phyloP scores from a whole-genome alignment of 1,140 invertebrate species.

The Apis dorsata region DNA sequence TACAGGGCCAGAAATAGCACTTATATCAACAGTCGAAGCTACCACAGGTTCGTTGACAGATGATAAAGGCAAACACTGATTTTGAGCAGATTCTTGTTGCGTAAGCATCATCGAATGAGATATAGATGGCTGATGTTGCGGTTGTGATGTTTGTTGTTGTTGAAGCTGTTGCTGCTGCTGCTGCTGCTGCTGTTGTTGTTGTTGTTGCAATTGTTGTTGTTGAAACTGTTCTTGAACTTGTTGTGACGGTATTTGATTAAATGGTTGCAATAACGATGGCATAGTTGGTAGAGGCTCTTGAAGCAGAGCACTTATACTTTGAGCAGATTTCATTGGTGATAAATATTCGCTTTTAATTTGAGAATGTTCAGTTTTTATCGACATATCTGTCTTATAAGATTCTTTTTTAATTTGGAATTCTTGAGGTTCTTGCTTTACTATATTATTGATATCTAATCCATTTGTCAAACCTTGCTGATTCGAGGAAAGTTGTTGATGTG shows the following conservation, averaged over 20 bases:
- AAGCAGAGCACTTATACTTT: slow-evolving; percentile 75
- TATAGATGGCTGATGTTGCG: slow-evolving; percentile 33
- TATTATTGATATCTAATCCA: slow-evolving; percentile 55
- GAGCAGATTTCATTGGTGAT: slow-evolving; percentile 76
- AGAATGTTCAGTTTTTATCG: slow-evolving; percentile 31
- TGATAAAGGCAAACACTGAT: slow-evolving; percentile 27
- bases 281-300: slow-evolving; percentile 74
- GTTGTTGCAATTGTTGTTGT: slow-evolving; percentile 28
- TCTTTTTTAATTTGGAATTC: slow-evolving; percentile 51
- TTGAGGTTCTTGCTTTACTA: slow-evolving; percentile 45
- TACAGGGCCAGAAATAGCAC: slow-evolving; percentile 53
- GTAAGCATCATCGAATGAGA: slow-evolving; percentile 37
- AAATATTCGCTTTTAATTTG: slow-evolving; percentile 62
- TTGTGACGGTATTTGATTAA: slow-evolving; percentile 42
- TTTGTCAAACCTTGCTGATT: slow-evolving; percentile 57
- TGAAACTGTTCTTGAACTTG: slow-evolving; percentile 41
- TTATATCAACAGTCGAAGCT: slow-evolving; percentile 67
- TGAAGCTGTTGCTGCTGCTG: slow-evolving; percentile 34
- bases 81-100: slow-evolving; percentile 34
- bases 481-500: slow-evolving; percentile 56
- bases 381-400: slow-evolving; percentile 21
- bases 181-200: slow-evolving; percentile 24
- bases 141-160: background rate
- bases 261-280: slow-evolving; percentile 66
- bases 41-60: slow-evolving; percentile 32